Evolutionary conservation across 1,140 invertebrate species (phyloP).

Genomic region (Pseudoatta argentina): DNA sequence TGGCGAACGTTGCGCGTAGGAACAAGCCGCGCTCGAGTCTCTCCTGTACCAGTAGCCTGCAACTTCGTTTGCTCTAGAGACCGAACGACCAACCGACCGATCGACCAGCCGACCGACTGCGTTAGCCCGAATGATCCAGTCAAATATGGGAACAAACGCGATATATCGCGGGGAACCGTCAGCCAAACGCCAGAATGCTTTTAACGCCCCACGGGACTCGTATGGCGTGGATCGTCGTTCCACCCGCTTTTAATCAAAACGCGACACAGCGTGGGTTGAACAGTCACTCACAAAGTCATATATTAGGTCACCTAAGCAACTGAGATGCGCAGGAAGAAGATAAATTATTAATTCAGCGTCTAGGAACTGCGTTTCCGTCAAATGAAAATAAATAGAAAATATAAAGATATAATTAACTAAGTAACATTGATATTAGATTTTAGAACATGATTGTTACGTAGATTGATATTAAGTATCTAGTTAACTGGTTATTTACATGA

Average conservation of each 20-base stretch:
- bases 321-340: slow-evolving; percentile 27
- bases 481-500: background rate
- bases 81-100: slow-evolving; percentile 24
- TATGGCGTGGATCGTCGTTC: slow-evolving; percentile 12
- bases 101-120: slow-evolving; percentile 10
- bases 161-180: slow-evolving; percentile 33
- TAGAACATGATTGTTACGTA: background rate
- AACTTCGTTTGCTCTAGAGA: slow-evolving; percentile 48
- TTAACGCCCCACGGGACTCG: slow-evolving; percentile 36
- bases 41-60: slow-evolving; percentile 51
- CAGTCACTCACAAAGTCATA: slow-evolving; percentile 26
- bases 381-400: background rate
- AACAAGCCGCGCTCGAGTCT: slow-evolving; percentile 68
- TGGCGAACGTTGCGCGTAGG: slow-evolving; percentile 79
- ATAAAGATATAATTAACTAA: background rate
- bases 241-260: slow-evolving; percentile 53
- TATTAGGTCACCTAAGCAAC: slow-evolving; percentile 21
- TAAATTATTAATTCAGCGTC: slow-evolving; percentile 22
- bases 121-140: slow-evolving; percentile 32
- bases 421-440: background rate
- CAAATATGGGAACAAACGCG: slow-evolving; percentile 43
- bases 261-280: slow-evolving; percentile 36
- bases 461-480: slow-evolving; percentile 17
- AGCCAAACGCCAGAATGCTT: slow-evolving; percentile 25
- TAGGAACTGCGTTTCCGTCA: background rate